Conservation (phyloP, 2,888 invertebrate species). For the Callinectes sapidus region DNA sequence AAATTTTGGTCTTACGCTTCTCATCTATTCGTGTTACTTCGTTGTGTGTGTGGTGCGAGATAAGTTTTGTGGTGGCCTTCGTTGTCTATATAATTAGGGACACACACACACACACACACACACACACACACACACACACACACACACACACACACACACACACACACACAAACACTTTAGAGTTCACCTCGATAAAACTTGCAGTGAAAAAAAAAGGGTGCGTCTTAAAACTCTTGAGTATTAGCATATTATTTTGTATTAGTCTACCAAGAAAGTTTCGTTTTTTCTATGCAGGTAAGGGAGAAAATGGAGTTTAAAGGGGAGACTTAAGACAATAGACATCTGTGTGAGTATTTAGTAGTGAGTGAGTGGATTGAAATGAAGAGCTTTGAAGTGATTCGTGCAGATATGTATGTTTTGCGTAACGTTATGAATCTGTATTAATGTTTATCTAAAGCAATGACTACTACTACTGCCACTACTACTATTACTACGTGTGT, state of each 20-base stretch:
- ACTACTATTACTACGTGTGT: too few relatives aligned
- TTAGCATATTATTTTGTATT: not conserved
- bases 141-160: slow-evolving; percentile 25
- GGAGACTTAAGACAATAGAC: not conserved
- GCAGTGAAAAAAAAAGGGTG: not conserved
- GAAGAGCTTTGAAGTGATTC: too few relatives aligned
- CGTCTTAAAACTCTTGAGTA: not conserved
- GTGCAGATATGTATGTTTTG: too few relatives aligned
- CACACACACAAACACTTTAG: slow-evolving; percentile 1
- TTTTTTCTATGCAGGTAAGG: not conserved
- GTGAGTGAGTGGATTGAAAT: too few relatives aligned
- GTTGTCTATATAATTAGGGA: slow-evolving; percentile 2
- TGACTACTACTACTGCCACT: too few relatives aligned
- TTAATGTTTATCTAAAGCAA: too few relatives aligned
- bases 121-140: slow-evolving; percentile 15
- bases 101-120: slow-evolving; percentile 21
- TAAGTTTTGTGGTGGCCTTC: not conserved
- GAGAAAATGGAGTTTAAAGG: not conserved
- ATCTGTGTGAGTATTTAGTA: not conserved
- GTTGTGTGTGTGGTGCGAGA: not conserved
- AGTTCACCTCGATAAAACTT: not conserved
- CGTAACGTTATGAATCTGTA: too few relatives aligned
- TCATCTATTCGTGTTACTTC: not conserved
- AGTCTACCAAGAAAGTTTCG: not conserved
- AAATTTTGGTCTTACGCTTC: too few relatives aligned